A percentile compares a stretch with the other conserved stretches of the same genome.
These are phyloP conservation scores for Hydriomena furcata DNA, from an alignment of 2,888 invertebrate genomes.

Conservation along the genomic window DNA sequence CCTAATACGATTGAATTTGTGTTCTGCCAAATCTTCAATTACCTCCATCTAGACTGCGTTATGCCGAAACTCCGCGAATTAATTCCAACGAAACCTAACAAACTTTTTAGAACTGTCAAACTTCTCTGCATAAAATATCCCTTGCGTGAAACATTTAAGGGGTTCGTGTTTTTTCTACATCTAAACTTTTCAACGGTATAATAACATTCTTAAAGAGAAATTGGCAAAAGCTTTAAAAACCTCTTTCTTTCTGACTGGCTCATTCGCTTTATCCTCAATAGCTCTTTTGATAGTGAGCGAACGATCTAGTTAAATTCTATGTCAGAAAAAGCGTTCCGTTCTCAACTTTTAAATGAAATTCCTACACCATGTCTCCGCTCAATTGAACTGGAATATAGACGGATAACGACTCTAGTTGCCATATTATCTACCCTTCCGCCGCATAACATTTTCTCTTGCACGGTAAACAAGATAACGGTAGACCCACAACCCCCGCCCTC, in stretches of 20 bases:
- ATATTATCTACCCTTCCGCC: constrained; percentile 50
- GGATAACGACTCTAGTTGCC: constrained; percentile 42
- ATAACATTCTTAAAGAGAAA: no score
- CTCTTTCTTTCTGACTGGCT: background rate
- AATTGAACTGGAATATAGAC: constrained; percentile 45
- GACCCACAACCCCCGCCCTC: constrained; percentile 16
- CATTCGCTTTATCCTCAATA: no score
- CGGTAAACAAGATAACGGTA: constrained; percentile 44
- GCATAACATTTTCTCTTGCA: constrained; percentile 47
- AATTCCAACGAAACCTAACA: constrained; percentile 32
- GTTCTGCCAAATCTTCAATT: constrained; percentile 25
- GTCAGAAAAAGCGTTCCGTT: constrained; percentile 3
- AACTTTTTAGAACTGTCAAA: constrained; percentile 39
- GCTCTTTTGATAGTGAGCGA: constrained; percentile 3
- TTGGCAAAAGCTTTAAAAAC: no score
- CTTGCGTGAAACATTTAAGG: constrained; percentile 30
- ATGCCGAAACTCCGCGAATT: constrained; percentile 29
- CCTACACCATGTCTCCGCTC: constrained; percentile 30
- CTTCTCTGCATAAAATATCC: constrained; percentile 42
- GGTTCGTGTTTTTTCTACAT: constrained; percentile 18
- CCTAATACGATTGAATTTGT: background rate
- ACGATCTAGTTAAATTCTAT: background rate
- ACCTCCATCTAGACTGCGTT: constrained; percentile 24
- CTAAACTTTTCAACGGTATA: constrained; percentile 9
- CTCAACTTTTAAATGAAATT: constrained; percentile 24